phyloP scores from a whole-genome alignment of 2,797 vertebrate species.

The Melanotaenia nigrans region DNA sequence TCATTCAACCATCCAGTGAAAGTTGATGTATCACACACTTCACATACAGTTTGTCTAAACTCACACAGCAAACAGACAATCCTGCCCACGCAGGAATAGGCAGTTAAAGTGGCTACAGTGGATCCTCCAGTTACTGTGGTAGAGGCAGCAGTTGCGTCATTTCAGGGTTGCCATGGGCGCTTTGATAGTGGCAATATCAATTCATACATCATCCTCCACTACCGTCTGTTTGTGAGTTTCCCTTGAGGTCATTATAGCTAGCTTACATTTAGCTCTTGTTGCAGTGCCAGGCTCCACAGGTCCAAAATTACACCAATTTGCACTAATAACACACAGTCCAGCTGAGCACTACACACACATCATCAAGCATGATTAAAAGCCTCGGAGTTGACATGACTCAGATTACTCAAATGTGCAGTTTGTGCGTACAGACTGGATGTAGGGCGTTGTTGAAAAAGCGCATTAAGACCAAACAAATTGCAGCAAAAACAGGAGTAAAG shows the following conservation, averaged over 20 bases:
- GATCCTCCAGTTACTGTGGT: conserved; percentile 70
- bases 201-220: conserved; percentile 7
- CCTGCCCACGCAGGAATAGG: conserved; percentile 47
- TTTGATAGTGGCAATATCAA: conserved; percentile 44
- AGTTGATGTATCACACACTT: conserved; percentile 31
- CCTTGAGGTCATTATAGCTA: conserved; percentile 26
- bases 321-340: conserved; percentile 22
- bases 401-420: conserved; percentile 26
- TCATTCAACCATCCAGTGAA: conserved; percentile 42
- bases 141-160: conserved; percentile 56
- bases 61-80: conserved; percentile 43
- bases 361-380: conserved; percentile 34
- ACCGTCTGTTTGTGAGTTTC: conserved; percentile 21
- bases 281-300: conserved; percentile 16
- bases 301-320: conserved; percentile 36
- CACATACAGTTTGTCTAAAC: conserved; percentile 1
- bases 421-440: not conserved
- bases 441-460: conserved; percentile 7
- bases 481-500: conserved; percentile 16
- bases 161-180: conserved; percentile 63
- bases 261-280: conserved; percentile 17
- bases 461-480: not conserved
- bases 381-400: conserved; percentile 23
- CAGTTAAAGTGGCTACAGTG: conserved; percentile 37
- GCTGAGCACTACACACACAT: conserved; percentile 15